Evolutionary conservation across 2,888 invertebrate species (phyloP), one percentile per base, ranked within the genome.

Genomic region (Bombyx huttoni): DNA sequence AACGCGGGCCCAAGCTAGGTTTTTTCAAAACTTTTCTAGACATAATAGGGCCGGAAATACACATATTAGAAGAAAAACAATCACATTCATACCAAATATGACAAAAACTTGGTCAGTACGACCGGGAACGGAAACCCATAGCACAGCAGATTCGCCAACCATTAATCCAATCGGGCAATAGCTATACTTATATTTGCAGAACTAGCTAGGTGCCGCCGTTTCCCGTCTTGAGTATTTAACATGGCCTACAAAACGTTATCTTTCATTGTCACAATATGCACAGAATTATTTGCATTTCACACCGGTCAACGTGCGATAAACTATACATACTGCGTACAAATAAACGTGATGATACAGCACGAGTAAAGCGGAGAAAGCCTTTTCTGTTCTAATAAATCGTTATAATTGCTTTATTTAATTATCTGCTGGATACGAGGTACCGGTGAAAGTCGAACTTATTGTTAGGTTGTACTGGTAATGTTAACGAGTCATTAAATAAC

Each of bases 271-370:
- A 9, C 47, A 33, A 33, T 24, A 24, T 24, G 49, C 45, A n/a
- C n/a, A 13, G 47, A 50, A 52, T 49, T 52, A 45, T 49, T 52
- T 52, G 49, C 47, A 33, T 33, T 52, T 13, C 34, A 14, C 52
- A 8, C 8, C 14, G n/a, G 47, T 50, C 48, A 45, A 48, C 13
- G 50, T 13, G 13, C 52, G 50, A 48, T 50, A 52, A 40, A 40
- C 34, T 40, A 48, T 24, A 10, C 46, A 49, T 35, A 34, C 45
- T 49, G 14, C 47, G 49, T 40, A 7, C 8, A 8, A 40, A 12
- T 40, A 40, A 40, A 10, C 8, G 7, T 7, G 12, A 10, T 6
- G 40, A 40, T 40, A 40, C 2, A 6, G 40, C 40, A 12, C 13
- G 47, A 47, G 8, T 9, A 35, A 34, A 34, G 34, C 33, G 40